These are phyloP conservation scores for Tetraneura akinire DNA, from an alignment of 1,140 invertebrate species.

Conservation along the genomic window DNA sequence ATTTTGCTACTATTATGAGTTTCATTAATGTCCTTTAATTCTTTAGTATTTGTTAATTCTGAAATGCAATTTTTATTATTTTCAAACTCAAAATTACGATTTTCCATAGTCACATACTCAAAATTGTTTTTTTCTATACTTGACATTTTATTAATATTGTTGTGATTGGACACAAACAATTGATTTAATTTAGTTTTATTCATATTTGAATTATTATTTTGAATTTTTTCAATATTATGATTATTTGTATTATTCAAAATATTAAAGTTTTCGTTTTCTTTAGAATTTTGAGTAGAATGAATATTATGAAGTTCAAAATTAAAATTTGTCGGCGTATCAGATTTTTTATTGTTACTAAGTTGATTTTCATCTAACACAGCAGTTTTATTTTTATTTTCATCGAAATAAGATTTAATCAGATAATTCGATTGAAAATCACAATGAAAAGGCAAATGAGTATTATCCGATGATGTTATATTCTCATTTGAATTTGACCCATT, in stretches of 20 bases:
- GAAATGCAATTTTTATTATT: neutral
- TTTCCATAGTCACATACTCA: neutral
- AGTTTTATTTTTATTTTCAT: constrained; percentile 37
- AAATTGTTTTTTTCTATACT: neutral
- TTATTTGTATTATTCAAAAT: neutral
- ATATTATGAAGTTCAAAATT: constrained; percentile 6
- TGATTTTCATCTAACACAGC: neutral
- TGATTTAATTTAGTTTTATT: neutral
- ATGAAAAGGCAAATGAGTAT: neutral
- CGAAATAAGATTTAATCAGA: constrained; percentile 33
- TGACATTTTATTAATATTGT: neutral
- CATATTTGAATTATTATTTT: neutral
- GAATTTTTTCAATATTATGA: neutral
- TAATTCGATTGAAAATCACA: constrained; percentile 25
- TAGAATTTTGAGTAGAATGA: neutral
- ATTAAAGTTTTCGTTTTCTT: neutral
- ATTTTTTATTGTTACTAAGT: neutral
- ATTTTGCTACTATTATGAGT: neutral
- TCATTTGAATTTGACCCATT: neutral
- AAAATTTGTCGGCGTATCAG: neutral
- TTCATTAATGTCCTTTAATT: neutral
- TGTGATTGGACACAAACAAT: neutral
- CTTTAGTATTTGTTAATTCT: neutral
- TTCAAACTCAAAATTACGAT: neutral
- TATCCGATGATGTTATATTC: neutral